A percentile compares a stretch with the other conserved stretches of the same genome.
phyloP scores from a whole-genome alignment of 2,888 invertebrate genomes.

The Clostera curtula region DNA sequence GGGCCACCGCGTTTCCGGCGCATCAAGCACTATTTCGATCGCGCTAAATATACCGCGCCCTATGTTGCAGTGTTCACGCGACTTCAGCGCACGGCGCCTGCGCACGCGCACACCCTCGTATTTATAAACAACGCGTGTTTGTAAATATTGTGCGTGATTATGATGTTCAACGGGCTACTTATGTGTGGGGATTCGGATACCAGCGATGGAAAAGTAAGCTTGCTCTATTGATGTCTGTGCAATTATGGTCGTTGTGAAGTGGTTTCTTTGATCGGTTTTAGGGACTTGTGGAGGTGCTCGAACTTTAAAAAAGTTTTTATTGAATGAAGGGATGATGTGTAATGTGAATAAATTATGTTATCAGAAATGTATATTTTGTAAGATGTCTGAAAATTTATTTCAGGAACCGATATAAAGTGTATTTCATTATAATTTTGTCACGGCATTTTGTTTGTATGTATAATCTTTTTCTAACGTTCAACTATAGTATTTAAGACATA shows the following conservation, averaged over 20 bases:
- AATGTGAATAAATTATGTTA: no score
- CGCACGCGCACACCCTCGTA: slow-evolving; percentile 10
- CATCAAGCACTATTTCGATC: slow-evolving; percentile 28
- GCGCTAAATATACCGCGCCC: slow-evolving; percentile 21
- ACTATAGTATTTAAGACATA: no score
- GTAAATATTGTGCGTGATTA: slow-evolving; percentile 21
- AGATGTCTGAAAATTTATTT: no score
- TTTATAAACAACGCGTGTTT: slow-evolving; percentile 14
- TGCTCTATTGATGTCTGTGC: not conserved
- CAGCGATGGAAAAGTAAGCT: slow-evolving; percentile 61
- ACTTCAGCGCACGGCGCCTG: slow-evolving; percentile 13
- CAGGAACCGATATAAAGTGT: no score
- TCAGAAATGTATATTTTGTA: no score
- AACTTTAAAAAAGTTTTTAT: no score
- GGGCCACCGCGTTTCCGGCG: slow-evolving; percentile 21
- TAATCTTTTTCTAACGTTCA: no score
- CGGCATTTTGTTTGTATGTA: no score
- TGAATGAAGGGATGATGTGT: no score
- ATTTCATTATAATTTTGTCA: no score
- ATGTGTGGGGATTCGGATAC: slow-evolving; percentile 58
- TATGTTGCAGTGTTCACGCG: slow-evolving; percentile 17
- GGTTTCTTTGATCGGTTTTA: not conserved
- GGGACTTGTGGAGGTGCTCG: no score
- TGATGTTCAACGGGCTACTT: slow-evolving; percentile 64
- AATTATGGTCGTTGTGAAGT: not conserved